phyloP scores from a whole-genome alignment of 2,113 vertebrate species.

The Passer domesticus region DNA sequence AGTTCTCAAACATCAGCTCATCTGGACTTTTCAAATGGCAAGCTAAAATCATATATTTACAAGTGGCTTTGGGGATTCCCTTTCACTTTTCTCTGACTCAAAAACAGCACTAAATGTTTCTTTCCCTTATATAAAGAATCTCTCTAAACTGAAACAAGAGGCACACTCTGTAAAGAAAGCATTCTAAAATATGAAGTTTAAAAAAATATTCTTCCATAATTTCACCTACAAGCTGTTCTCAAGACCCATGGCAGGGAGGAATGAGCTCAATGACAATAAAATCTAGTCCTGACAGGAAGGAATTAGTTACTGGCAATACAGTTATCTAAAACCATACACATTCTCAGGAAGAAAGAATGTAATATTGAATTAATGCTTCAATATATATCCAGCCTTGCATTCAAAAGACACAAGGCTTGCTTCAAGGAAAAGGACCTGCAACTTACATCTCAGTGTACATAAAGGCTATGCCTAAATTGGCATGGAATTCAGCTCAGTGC shows the following conservation, averaged over 20 bases:
- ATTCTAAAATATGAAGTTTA: background rate
- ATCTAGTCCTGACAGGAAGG: background rate
- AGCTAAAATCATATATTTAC: background rate
- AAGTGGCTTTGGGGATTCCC: background rate
- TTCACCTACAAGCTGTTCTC: background rate
- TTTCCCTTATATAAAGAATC: background rate
- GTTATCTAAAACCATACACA: background rate
- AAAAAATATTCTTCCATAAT: background rate
- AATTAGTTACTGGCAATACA: background rate
- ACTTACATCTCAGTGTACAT: background rate
- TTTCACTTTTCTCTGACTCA: background rate
- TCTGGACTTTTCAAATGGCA: background rate
- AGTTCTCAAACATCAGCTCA: background rate
- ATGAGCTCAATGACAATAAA: background rate
- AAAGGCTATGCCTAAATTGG: background rate
- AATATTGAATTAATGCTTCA: background rate
- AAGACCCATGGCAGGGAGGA: background rate
- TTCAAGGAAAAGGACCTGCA: background rate
- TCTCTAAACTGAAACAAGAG: background rate
- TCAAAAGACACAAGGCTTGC: background rate
- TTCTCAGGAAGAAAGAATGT: background rate
- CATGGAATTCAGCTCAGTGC: background rate
- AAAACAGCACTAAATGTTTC: background rate
- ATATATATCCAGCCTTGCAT: background rate
- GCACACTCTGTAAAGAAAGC: background rate